Evolutionary conservation across 2,113 vertebrate genomes (phyloP), one percentile per base, ranked within the genome.

Genomic region (Agelaius tricolor): DNA sequence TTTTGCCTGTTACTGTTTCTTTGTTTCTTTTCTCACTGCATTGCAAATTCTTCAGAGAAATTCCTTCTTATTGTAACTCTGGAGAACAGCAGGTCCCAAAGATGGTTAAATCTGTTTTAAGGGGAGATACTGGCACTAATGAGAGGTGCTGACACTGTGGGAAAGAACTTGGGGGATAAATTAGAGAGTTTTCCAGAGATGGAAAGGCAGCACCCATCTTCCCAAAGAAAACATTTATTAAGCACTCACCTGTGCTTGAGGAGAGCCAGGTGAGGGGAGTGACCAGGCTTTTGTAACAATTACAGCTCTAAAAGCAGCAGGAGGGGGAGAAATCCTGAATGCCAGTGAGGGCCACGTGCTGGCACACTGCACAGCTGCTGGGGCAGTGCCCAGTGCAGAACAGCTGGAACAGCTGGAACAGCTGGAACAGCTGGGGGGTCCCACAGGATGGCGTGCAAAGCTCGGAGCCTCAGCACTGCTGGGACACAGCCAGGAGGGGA

Each of bases 361-460:
- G 63, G 76, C 85, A 24, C 37, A 1, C 1, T 8, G 62, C n/a
- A 13, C 17, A 68, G 65, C 30, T 24, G 41, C 2, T 27, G 44
- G n/a, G 12, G 26, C 61, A 5, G 3, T 39, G 84, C 76, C 80
- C 2, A 1, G 16, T 20, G 74, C 78, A 33, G 82, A 47, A 46
- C 65, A 87, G 28, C 84, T 87, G 83, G 84, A 44, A 61, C 93
- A 76, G 68, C 84, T 87, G 83, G 84, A 44, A 61, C 93, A 76
- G 68, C 65, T 51, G 12, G 35, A 68, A 13, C 87, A 94, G 78
- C 93, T 90, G 84, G 72, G 72, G 55, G 63, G 63, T 74, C 24
- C 67, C 61, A 52, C 68, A 8, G 84, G 30, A 6, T 57, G 58
- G 72, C 43, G 12, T 91, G 84, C 91, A 58, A 72, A 74, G 84